These are phyloP conservation scores for Phainopepla nitens DNA, from an alignment of 2,113 vertebrate genomes.

Conservation along the genomic window DNA sequence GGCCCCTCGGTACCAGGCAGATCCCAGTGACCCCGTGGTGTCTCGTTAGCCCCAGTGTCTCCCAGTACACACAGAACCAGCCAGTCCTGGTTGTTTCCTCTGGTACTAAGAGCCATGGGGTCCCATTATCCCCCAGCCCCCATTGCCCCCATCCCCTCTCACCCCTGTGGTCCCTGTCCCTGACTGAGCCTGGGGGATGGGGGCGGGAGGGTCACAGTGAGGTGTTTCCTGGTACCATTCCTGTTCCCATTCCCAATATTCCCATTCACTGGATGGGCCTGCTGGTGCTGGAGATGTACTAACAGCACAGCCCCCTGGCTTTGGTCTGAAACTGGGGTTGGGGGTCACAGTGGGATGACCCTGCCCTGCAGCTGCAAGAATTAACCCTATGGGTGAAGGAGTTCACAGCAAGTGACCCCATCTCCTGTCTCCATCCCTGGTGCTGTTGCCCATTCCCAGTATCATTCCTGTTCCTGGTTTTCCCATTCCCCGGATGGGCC, in stretches of 20 bases:
- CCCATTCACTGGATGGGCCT: neutral
- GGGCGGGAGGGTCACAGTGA: rapidly evolving
- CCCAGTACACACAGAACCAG: neutral
- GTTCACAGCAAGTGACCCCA: neutral
- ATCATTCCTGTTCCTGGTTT: neutral
- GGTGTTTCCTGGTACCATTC: neutral
- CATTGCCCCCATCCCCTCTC: neutral
- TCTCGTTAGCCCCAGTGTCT: neutral
- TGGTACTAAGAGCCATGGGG: neutral
- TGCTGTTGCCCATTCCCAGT: neutral
- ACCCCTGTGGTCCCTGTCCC: neutral
- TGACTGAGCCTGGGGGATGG: neutral
- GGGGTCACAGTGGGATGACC: neutral
- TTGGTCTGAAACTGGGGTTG: neutral
- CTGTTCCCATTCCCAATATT: neutral
- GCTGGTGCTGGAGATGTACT: neutral
- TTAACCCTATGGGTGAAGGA: neutral
- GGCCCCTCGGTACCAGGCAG: neutral
- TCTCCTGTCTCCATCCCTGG: neutral
- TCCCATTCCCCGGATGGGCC: slow-evolving; percentile 76
- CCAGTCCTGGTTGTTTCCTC: neutral
- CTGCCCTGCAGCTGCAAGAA: neutral
- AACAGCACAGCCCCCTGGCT: neutral
- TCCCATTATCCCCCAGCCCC: neutral
- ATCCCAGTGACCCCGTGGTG: neutral